Base-by-base conservation (phyloP, 64 coral and sea anemone species). In the Exaiptasia diaphana region DNA sequence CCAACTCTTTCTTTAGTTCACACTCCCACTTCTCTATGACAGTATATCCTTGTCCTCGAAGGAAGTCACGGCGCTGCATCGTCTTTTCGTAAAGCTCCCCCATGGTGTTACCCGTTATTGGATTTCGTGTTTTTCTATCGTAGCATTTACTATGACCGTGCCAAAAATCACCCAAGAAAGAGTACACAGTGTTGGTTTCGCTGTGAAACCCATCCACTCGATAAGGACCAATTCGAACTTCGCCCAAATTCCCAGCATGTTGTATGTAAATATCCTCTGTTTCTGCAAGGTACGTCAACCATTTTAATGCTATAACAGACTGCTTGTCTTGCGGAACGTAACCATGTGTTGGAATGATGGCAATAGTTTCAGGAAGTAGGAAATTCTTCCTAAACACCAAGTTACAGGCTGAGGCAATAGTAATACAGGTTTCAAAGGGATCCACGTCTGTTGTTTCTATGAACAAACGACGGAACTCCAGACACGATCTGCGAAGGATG, bases 21-120 rank as follows among this genome's bases (percentile, higher is more conserved):
- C 72, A 86, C 31, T 77, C 83, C 83, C 83, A 86, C 0, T 70
- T 76, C 24, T 86, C 68, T 2, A 61, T 43, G 9, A 82, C 28
- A 3, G 29, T 48, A 26, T 45, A 52, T 9, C 79, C 79, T 12
- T 5, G 11, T 7, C 32, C 8, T 3, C 20, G 67, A 4, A 82
- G 45, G 18, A 5, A 23, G 29, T 50, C 10, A 1, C 8, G 31
- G 20, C 25, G 23, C 14, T 67, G 0, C 7, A n/a, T 3, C 0
- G 61, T 82, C 5, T 52, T 6, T 8, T 68, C 62, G 14, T 36
- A 31, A 17, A 75, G 24, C 5, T 64, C 70, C 32, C 35, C 1
- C 71, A 86, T 75, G 4, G 26, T 33, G 10, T 20, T 22, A 4
- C 5, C 29, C 4, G 13, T 60, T 5, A 60, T 10, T 1, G 53